phyloP scores from a whole-genome alignment of 92 coral and sea anemone genomes.

The Pocillopora meandrina region DNA sequence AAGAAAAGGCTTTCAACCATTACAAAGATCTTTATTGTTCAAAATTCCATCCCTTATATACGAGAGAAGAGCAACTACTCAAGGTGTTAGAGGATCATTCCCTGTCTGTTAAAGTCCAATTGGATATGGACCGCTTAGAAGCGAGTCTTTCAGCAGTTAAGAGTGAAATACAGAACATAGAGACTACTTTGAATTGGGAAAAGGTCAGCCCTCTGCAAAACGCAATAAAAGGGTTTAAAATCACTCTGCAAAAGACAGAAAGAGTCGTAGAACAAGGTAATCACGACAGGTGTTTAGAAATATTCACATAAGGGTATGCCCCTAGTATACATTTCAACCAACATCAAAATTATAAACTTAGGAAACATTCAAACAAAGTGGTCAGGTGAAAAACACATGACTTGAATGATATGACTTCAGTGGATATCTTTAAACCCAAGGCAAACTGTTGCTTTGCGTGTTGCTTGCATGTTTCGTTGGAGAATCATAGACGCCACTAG shows the following conservation, averaged over 20 bases:
- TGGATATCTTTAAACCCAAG: too few species aligned
- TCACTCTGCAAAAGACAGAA: constrained; percentile 12
- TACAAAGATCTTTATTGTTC: constrained; percentile 35
- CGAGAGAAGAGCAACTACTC: constrained; percentile 11
- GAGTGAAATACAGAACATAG: constrained; percentile 14
- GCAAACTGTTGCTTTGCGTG: too few species aligned
- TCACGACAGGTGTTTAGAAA: background rate
- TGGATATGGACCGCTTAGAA: constrained; percentile 37
- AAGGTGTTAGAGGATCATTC: constrained; percentile 4
- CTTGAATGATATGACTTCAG: too few species aligned
- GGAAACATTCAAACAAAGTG: too few species aligned
- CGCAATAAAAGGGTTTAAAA: constrained; percentile 8
- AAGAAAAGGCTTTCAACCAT: constrained; percentile 32
- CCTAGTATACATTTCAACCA: too few species aligned
- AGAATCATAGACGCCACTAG: too few species aligned
- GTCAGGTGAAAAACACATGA: too few species aligned
- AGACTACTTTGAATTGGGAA: constrained; percentile 29
- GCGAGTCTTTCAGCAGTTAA: background rate
- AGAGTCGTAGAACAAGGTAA: constrained; percentile 42
- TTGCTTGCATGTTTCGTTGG: too few species aligned
- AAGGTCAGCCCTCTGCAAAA: constrained; percentile 4
- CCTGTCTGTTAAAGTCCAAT: constrained; percentile 7
- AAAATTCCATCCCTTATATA: constrained; percentile 27
- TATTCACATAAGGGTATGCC: background rate
- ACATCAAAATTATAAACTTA: too few species aligned